These are phyloP conservation scores for Dryobota labecula DNA, from an alignment of 2,888 invertebrate species.

Conservation along the genomic window DNA sequence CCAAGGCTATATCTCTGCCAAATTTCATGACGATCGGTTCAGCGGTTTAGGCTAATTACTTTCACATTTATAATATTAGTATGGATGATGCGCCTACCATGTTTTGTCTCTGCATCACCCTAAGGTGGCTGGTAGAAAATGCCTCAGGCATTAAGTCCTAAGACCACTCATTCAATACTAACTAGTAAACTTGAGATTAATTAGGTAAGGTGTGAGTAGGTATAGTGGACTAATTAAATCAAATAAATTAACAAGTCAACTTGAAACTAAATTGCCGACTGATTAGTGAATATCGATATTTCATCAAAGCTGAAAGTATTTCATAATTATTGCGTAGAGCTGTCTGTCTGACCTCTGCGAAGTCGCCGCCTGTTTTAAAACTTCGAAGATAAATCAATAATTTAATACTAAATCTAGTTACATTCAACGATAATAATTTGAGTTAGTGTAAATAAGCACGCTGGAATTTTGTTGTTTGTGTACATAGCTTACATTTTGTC, in stretches of 20 bases:
- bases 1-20: too few relatives aligned
- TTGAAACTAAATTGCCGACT: slow-evolving; percentile 1
- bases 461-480: background rate
- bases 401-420: slow-evolving; percentile 17
- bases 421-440: background rate
- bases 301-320: slow-evolving; percentile 30
- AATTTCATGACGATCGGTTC: too few relatives aligned
- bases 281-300: slow-evolving; percentile 15
- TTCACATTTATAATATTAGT: too few relatives aligned
- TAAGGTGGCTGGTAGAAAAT: too few relatives aligned
- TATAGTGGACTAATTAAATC: background rate
- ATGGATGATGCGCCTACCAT: too few relatives aligned
- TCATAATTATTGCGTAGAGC: slow-evolving; percentile 16
- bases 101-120: too few relatives aligned
- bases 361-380: slow-evolving; percentile 23
- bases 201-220: background rate
- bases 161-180: background rate
- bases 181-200: background rate
- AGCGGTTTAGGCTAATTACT: too few relatives aligned
- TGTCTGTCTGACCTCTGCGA: slow-evolving; percentile 38
- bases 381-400: slow-evolving; percentile 34
- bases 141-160: too few relatives aligned
- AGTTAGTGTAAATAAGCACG: background rate
- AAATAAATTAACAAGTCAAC: background rate
- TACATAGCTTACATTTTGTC: background rate